Evolutionary conservation across 2,797 vertebrate species (phyloP).

Genomic region (Coluber constrictor): DNA sequence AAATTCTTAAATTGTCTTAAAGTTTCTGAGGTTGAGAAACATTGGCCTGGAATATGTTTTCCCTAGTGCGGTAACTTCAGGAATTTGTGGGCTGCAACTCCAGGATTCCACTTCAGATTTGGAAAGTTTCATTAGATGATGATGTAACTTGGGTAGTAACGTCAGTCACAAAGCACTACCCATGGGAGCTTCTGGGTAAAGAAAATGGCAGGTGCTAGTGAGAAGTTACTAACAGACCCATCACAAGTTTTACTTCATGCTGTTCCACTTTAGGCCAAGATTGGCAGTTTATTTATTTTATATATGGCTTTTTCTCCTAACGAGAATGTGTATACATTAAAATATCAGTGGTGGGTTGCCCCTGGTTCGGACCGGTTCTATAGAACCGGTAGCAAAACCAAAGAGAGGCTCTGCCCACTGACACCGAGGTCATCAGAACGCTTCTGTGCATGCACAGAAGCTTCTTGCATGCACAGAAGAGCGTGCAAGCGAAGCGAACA

Average conservation of each 20-base stretch:
- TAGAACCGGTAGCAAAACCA: too few species aligned
- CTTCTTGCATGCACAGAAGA: too few species aligned
- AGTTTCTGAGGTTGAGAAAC: neutral
- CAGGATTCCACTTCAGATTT: neutral
- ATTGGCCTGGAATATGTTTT: neutral
- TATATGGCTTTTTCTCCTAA: neutral
- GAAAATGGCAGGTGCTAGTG: neutral
- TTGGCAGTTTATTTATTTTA: neutral
- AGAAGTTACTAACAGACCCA: neutral
- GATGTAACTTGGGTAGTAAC: neutral
- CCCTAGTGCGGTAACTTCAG: neutral
- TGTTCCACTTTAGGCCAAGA: neutral
- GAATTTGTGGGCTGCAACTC: neutral
- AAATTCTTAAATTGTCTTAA: neutral
- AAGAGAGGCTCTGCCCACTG: too few species aligned
- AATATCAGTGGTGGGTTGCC: neutral
- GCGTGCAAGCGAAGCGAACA: too few species aligned
- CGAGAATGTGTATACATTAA: neutral
- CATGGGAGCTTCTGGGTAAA: neutral
- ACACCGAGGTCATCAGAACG: too few species aligned
- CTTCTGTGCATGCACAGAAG: too few species aligned
- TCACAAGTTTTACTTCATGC: neutral
- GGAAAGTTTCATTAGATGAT: neutral
- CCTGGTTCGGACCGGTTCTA: too few species aligned
- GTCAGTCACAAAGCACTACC: neutral